phyloP scores from a whole-genome alignment of 35 echinoderm and acorn worm genomes.

The Holothuria glaberrima region DNA sequence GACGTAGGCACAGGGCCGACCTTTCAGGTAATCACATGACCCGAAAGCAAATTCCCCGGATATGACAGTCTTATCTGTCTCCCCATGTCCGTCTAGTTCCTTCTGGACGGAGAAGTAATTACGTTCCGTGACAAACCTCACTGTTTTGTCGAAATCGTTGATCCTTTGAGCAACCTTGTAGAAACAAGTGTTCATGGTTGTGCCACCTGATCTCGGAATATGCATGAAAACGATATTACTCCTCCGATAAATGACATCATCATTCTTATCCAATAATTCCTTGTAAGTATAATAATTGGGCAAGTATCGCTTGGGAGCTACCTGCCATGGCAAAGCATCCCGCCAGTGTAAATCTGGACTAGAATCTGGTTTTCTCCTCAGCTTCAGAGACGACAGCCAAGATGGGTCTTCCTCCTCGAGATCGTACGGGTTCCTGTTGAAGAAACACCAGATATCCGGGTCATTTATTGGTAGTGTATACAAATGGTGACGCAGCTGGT shows the following conservation, averaged over 20 bases:
- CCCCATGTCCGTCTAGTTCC: not conserved
- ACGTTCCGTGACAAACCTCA: not conserved
- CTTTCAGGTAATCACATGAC: conserved; percentile 68
- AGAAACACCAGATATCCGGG: conserved; percentile 37
- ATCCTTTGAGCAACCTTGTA: not conserved
- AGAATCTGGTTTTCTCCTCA: not conserved
- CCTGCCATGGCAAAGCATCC: conserved; percentile 46
- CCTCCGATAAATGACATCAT: conserved; percentile 7
- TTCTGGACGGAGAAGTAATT: not conserved
- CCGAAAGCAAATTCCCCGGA: conserved; percentile 91
- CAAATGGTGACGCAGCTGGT: no score
- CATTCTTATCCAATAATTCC: not conserved
- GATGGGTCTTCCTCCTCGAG: conserved; percentile 11
- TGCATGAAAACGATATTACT: conserved; percentile 59
- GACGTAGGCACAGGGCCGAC: conserved; percentile 80
- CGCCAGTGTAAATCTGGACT: conserved; percentile 17
- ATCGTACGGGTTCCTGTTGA: conserved; percentile 37
- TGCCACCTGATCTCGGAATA: conserved; percentile 47
- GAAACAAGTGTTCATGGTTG: conserved; percentile 59
- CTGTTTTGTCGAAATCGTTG: not conserved
- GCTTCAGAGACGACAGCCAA: not conserved
- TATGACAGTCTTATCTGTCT: not conserved
- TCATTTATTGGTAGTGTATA: no score
- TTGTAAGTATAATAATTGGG: conserved; percentile 52
- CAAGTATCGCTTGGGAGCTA: conserved; percentile 38